Evolutionary conservation across 2,888 invertebrate genomes (phyloP), one percentile per base, ranked within the genome.

Genomic region (Anodontia alba): DNA sequence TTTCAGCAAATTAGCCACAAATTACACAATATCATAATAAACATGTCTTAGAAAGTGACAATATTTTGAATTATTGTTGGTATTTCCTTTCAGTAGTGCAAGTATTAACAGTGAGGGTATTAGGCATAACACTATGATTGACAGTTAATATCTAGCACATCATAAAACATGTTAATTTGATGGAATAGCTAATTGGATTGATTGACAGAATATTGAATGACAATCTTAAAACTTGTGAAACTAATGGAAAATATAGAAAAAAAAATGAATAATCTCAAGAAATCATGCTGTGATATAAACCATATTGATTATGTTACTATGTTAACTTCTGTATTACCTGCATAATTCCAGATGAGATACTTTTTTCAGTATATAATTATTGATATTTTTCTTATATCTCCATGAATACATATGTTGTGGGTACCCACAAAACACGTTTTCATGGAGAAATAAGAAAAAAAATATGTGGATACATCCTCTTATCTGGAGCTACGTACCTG

Each of bases 131-230:
- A 62, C 10, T 12, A 33, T 33, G 33, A 62, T 62, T 62, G 62
- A 62, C 62, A 62, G 20, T 12, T 62, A 33, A 29, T 33, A 62
- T 33, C 62, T 62, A 33, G 20, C 23, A 23, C 29, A 31, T 62
- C 62, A 62, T 62, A 62, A 62, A 62, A 62, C 62, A 62, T 62
- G 62, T 62, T 62, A 62, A 62, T 62, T 62, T 62, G 62, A 62
- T 62, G 62, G 62, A 62, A 31, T 29, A 62, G 62, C 62, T 62
- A 29, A 62, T 62, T 62, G 29, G 20, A 15, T n/a, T 62, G 62
- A 62, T 62, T 62, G 62, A 62, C 62, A 62, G 62, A 31, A 3
- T 62, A 62, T 62, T 62, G 62, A 62, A 33, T 62, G 33, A 33
- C 33, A 62, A 62, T 62, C 62, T 33, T 62, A 62, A 62, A 57